Evolutionary conservation across 35 echinoderm and acorn worm species (phyloP), one percentile per base, ranked within the genome.

Genomic region (Heliocidaris erythrogramma): DNA sequence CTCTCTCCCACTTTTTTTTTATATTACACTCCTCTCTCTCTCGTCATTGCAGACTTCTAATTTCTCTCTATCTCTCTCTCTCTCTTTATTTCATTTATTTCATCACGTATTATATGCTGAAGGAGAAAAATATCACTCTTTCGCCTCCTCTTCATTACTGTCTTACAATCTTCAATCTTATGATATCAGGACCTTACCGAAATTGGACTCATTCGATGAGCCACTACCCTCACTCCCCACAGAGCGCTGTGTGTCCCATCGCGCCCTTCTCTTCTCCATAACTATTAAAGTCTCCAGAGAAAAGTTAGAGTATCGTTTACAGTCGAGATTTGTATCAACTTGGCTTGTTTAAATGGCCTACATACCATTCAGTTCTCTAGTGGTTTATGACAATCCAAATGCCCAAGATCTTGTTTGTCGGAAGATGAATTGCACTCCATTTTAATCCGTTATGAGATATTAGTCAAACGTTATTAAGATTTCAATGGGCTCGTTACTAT

Each of bases 361-460:
- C 65, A 78, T 78, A 78, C 65, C 65, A 78, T 78, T 78, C 65
- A 18, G 27, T 7, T 78, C 65, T 78, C 65, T 27, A 78, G 65
- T 24, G 65, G 8, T 27, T 78, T 78, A n/a, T 24, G 27, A 56
- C 52, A 56, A 56, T 56, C 52, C 52, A 78, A 78, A n/a, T 78
- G 27, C 21, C 65, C 21, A 7, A 78, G 27, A 78, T n/a, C 21
- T 78, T 78, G 65, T 27, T 78, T 78, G 65, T 78, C 65, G 65
- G 65, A 18, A 78, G 65, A 78, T 78, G 17, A 27, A 78, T 78
- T 78, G 65, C 65, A 78, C 65, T 7, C 65, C 18, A n/a, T n/a
- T 27, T 24, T 78, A 78, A 78, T 78, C 65, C 65, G 65, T 78
- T 78, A 78, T 78, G 65, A 78, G 65, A 78, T 78, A 78, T 78